Evolutionary conservation across 2,888 invertebrate species (phyloP), one percentile per base, ranked within the genome.

Genomic region (Volucella inanis): DNA sequence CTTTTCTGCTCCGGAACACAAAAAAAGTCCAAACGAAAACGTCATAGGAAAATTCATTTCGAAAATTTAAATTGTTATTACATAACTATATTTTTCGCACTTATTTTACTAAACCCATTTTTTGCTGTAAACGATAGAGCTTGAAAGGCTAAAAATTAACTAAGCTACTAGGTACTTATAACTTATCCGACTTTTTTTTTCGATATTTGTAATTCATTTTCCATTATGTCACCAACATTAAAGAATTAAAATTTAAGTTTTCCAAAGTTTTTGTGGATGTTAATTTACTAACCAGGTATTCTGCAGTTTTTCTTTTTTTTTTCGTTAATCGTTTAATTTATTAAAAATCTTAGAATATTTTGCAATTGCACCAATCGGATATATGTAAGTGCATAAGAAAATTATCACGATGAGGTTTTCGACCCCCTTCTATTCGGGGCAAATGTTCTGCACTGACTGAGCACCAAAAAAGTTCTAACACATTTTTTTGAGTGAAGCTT

Each of bases 401-500:
- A 64, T 41, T 59, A 47, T 39, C 78, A 75, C 79, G 75, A 18
- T 65, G 70, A 79, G 84, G 75, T 84, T 84, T 57, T 75, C 52
- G 72, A 45, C 67, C 79, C 74, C 80, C 76, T 62, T 72, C 68
- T 74, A 49, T 18, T 72, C 82, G 72, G 50, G 72, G 76, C 64
- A 81, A 86, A 57, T 47, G 81, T 86, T 86, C 72, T 64, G 59
- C 64, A 72, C 38, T 77, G 82, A 86, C 85, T 86, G 85, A 85
- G 77, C 61, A 80, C 75, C 61, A 54, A 72, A 67, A 84, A 75
- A 85, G 55, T 71, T 76, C 67, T 57, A 50, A 43, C 50, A 68
- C 8, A 70, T 74, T 65, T 39, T 80, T 65, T 14, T 55, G 47
- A 72, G 71, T 39, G 76, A 76, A 85, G 84, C 84, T 85, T 76